These are phyloP conservation scores for Drosophila busckii DNA, from an alignment of 1,140 invertebrate genomes.

Conservation along the genomic window DNA sequence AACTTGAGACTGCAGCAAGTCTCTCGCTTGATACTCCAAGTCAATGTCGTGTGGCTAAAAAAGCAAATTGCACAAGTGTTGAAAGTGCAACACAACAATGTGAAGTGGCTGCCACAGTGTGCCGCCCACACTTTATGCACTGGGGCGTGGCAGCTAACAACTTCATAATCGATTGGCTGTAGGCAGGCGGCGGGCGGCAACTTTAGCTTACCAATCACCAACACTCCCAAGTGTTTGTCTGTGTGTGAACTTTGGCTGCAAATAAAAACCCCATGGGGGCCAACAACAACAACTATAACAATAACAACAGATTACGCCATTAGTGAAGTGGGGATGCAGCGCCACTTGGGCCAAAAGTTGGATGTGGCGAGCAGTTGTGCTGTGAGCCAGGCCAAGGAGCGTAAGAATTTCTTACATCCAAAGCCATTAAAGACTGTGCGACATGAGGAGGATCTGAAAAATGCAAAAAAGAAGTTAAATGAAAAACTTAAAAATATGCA, in stretches of 20 bases:
- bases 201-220: constrained; percentile 55
- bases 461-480: constrained; percentile 67
- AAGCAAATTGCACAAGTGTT: constrained; percentile 69
- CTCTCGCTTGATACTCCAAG: no score
- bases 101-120: constrained; percentile 59
- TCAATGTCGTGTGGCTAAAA: constrained; percentile 39
- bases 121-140: constrained; percentile 12
- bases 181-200: constrained; percentile 11
- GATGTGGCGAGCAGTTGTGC: constrained; percentile 19
- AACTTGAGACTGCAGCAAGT: no score
- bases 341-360: constrained; percentile 54
- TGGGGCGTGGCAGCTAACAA: constrained; percentile 37
- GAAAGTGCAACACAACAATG: constrained; percentile 54
- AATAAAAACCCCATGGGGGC: constrained; percentile 26
- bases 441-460: constrained; percentile 60
- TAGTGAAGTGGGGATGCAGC: constrained; percentile 15
- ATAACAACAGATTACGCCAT: constrained; percentile 25
- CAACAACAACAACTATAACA: constrained; percentile 28
- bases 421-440: constrained; percentile 61
- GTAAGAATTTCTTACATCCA: constrained; percentile 49
- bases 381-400: constrained; percentile 4
- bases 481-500: constrained; percentile 76
- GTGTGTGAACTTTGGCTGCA: constrained; percentile 20
- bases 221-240: constrained; percentile 16
- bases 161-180: constrained; percentile 59